Base-by-base conservation (phyloP, 2,797 vertebrate genomes). In the Paedocypris micromegethes region DNA sequence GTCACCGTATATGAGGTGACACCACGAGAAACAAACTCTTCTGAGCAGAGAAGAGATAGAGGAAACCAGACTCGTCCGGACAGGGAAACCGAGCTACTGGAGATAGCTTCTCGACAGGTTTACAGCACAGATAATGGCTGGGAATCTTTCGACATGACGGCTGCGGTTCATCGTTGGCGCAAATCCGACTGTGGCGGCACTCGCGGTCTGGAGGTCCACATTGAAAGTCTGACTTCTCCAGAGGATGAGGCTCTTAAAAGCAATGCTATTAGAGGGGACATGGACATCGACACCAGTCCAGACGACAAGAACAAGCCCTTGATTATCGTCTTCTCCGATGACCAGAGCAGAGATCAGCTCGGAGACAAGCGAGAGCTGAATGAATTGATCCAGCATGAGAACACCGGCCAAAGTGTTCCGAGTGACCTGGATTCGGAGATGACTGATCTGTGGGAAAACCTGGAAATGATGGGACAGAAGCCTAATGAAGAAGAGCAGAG, bases 311-410 rank as follows among this genome's bases (percentile, higher is more conserved):
- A 97, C 6, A 90, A 90, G 75, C 96, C 97, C 45, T 84, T 99
- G 70, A 75, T 99, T 42, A 92, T 99, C 0, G 92, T 98, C 74
- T 99, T 97, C 86, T 99, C 97, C 0, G 91, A 99, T 7, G 96
- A 99, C 81, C 93, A 93, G 71, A 96, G 93, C 74, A 89, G 83
- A 0, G 93, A 94, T 76, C 90, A 88, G 45, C 92, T 91, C 8
- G 92, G 94, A 38, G 90, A 90, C 83, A 92, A 89, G 72, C 88
- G 91, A 3, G 96, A 98, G 80, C 79, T 98, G 72, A 92, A 89
- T 0, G 94, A 98, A 68, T 95, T 99, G 93, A 97, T 99, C 0
- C 86, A 89, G 60, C 96, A 96, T 0, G 96, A 99, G 78, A 90
- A 91, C 45, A 82, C 88, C 0, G 77, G 90, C 50, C 83, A 83